Base-by-base conservation (phyloP, 2,113 vertebrate genomes). In the Pseudopipra pipra region DNA sequence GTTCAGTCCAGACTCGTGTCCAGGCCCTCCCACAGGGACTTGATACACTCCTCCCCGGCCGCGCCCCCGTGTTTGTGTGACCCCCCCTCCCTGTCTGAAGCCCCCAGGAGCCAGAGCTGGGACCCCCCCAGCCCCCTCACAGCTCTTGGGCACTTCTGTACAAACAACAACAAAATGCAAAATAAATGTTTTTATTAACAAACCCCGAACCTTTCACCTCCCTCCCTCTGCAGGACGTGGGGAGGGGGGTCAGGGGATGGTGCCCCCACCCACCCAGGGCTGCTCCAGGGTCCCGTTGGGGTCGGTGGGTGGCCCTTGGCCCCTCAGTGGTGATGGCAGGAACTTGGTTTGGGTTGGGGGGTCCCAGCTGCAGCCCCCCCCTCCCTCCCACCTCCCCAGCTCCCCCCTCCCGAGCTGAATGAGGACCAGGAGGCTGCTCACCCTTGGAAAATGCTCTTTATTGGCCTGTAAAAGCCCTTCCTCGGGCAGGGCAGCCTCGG, bases 141-240 rank as follows among this genome's bases (percentile, higher is more conserved):
- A 18, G 81, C 47, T 25, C 31, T 65, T 18, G 18, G 81, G 31
- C 70, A 39, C 41, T 74, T 85, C 81, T 46, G 70, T 65, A 74
- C 82, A 85, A 85, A 85, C 70, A 74, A 85, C n/a, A 2, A 73
- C 12, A 65, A 85, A 85, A 85, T 85, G 82, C 82, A 74, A 85
- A 85, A 74, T 85, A 85, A 65, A 85, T 74, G 82, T 85, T 85
- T 85, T 85, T 85, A 76, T 85, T 85, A 85, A 85, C 83, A 86
- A 86, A 58, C 9, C 30, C 5, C 1, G 51, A 41, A n/a, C 70
- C 49, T 52, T 43, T 19, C n/a, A 28, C 35, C 33, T 37, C 44
- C 39, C 41, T 35, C 44, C 52, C 54, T 12, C 59, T 39, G 30
- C 18, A 17, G 59, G 75, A 28, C 17, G n/a, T 43, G 25, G 10